phyloP scores from a whole-genome alignment of 2,888 invertebrate species.

The Anorthoa munda region DNA sequence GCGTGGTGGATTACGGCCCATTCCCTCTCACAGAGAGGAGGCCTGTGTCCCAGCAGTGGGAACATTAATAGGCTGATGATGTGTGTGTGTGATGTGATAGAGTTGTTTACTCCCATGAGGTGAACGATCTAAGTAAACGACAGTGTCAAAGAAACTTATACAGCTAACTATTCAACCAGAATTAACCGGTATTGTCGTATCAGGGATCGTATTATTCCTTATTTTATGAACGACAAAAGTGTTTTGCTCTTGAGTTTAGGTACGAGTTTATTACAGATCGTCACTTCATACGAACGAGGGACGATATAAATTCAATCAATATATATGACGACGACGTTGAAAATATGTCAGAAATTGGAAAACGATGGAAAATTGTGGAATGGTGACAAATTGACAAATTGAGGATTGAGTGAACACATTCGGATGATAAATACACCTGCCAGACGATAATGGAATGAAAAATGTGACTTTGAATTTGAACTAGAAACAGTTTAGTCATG shows the following conservation, averaged over 20 bases:
- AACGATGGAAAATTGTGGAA: background rate
- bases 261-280: constrained; percentile 39
- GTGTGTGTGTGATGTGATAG: too few species aligned
- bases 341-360: constrained; percentile 8
- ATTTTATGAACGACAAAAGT: constrained; percentile 25
- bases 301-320: constrained; percentile 39
- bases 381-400: constrained; percentile 32
- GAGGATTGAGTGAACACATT: constrained; percentile 12
- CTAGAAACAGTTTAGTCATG: constrained; percentile 40
- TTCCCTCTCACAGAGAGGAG: too few species aligned
- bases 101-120: background rate
- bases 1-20: too few species aligned
- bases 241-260: constrained; percentile 30
- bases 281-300: constrained; percentile 12
- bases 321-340: constrained; percentile 3
- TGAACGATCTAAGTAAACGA: constrained; percentile 8
- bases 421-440: constrained; percentile 34
- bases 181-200: constrained; percentile 15
- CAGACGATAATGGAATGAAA: constrained; percentile 3
- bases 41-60: too few species aligned
- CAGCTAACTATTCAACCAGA: constrained; percentile 9
- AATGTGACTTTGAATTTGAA: constrained; percentile 11
- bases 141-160: background rate
- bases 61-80: too few species aligned
- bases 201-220: constrained; percentile 13